Base-by-base conservation (phyloP, 2,797 vertebrate species). In the Buphagus erythrorhynchus region DNA sequence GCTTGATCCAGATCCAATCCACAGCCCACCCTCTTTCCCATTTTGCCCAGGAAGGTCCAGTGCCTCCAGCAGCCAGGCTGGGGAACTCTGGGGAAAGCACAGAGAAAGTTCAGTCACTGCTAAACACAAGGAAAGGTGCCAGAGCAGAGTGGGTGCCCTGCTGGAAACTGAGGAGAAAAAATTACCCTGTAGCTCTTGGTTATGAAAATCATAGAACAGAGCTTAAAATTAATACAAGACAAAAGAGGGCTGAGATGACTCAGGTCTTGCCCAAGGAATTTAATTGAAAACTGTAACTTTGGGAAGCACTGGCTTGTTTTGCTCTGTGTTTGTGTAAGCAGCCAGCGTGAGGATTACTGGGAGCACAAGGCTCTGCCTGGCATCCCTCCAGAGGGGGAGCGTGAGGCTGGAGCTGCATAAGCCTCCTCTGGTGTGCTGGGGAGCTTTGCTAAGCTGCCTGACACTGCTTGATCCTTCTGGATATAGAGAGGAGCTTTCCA, bases 11-110 rank as follows among this genome's bases (percentile, higher is more conserved):
- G 40, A 40, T 40, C 40, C 40, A 40, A 40, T 40, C 29, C 42
- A 5, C 0, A 5, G 11, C 17, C 66, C 0, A 0, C 17, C 31
- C 28, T 66, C 6, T 0, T 62, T 67, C 48, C 62, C 2, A 0
- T 57, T 86, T 80, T 4, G 1, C 28, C 22, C 43, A 57, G 40
- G 36, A 72, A 28, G n/a, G 42, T 48, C 52, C 61, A 7, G 19
- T 36, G 55, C 29, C 29, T 36, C 29, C 62, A 72, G 36, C n/a
- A 91, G 58, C 51, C 10, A 10, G n/a, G 25, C 38, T 91, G 54
- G 31, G 54, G 2, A 67, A 19, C 15, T 0, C 7, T 22, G 49
- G 46, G 43, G 25, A 89, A 43, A 38, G 42, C 40, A 49, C 26
- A 45, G 72, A 38, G 57, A 9, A 67, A 74, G 33, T 88, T 79